Conservation (phyloP, 2,113 vertebrate species). For the Hirundichthys speculiger region DNA sequence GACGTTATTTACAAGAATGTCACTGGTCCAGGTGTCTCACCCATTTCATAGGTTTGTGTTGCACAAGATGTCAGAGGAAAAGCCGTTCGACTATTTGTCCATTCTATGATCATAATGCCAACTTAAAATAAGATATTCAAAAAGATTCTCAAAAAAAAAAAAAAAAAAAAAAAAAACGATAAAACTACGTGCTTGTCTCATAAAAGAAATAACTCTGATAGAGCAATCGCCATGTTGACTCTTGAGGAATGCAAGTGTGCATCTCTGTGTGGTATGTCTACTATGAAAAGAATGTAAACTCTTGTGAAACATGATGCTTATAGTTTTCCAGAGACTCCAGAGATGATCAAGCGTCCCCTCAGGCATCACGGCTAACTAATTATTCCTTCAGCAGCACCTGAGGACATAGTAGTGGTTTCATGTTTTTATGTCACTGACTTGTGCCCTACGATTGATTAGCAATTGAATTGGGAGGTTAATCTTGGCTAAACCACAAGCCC, state of each 20-base stretch:
- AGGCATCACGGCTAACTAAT: not conserved
- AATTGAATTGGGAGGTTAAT: not conserved
- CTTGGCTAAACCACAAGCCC: not conserved
- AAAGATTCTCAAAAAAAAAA: not conserved
- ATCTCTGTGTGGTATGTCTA: constrained; percentile 3
- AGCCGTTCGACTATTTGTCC: too few relatives aligned
- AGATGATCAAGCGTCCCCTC: constrained; percentile 1
- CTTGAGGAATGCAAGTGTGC: not conserved
- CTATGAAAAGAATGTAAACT: too few relatives aligned
- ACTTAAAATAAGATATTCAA: too few relatives aligned
- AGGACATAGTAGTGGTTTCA: not conserved
- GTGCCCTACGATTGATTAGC: not conserved
- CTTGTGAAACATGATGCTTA: too few relatives aligned
- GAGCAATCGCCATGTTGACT: not conserved
- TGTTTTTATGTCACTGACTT: not conserved
- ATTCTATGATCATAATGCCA: too few relatives aligned
- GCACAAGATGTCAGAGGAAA: not conserved
- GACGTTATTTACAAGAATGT: constrained; percentile 58
- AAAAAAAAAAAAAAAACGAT: not conserved
- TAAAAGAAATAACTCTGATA: too few relatives aligned
- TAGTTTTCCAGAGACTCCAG: too few relatives aligned
- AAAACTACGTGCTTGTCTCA: not conserved
- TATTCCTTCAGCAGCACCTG: not conserved
- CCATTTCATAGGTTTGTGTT: constrained; percentile 3
- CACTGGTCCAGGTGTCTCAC: constrained; percentile 34